phyloP scores from a whole-genome alignment of 1,140 invertebrate species.

The Heliconius hewitsoni region DNA sequence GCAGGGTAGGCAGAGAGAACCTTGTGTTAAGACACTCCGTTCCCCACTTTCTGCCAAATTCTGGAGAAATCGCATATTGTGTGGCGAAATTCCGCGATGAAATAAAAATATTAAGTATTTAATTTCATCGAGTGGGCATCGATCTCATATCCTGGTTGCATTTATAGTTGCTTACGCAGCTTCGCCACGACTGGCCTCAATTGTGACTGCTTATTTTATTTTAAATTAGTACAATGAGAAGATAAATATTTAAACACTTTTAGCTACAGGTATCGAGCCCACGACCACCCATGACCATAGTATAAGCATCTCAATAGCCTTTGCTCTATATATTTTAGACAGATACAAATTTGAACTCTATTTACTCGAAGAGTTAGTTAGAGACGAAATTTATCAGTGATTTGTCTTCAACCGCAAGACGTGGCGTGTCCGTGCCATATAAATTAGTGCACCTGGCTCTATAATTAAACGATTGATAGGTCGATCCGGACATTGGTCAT shows the following conservation, averaged over 20 bases:
- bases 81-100: too few species aligned
- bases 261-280: not conserved
- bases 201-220: too few species aligned
- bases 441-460: conserved; percentile 10
- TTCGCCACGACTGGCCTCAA: too few species aligned
- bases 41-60: too few species aligned
- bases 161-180: too few species aligned
- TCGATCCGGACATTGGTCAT: not conserved
- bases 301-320: not conserved
- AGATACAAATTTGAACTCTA: not conserved
- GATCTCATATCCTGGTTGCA: too few species aligned
- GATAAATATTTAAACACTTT: not conserved
- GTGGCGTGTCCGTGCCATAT: not conserved
- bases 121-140: too few species aligned
- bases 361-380: not conserved
- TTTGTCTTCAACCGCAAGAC: conserved; percentile 2
- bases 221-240: too few species aligned
- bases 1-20: too few species aligned
- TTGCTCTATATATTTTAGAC: not conserved
- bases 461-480: conserved; percentile 12
- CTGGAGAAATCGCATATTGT: too few species aligned
- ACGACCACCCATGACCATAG: not conserved
- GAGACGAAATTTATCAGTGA: not conserved
- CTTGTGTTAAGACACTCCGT: too few species aligned
- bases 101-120: too few species aligned